Percentiles rank a stretch among this genome's conserved stretches.
These are phyloP conservation scores for Uria aalge DNA, from an alignment of 2,113 vertebrate species.

Conservation along the genomic window DNA sequence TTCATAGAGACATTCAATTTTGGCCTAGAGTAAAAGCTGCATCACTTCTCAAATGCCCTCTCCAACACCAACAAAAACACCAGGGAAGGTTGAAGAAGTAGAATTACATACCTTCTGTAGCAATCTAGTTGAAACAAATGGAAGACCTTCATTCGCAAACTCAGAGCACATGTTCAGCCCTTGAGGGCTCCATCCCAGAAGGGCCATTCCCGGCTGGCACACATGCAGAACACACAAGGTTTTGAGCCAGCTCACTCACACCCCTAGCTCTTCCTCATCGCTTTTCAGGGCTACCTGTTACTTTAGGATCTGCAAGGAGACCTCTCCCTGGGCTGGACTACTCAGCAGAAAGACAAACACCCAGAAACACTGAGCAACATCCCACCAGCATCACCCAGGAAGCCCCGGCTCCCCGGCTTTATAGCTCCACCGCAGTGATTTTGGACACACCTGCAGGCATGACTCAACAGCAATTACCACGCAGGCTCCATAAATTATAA, in stretches of 20 bases:
- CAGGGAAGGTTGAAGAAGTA: not conserved
- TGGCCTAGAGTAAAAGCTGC: not conserved
- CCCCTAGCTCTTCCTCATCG: accelerated
- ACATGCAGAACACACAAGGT: accelerated
- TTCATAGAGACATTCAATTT: not conserved
- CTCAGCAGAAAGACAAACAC: not conserved
- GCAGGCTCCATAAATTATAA: not conserved
- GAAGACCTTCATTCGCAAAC: not conserved
- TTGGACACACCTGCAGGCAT: not conserved
- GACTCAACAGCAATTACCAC: not conserved
- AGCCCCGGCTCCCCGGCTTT: not conserved
- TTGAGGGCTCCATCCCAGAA: not conserved
- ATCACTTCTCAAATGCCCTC: not conserved
- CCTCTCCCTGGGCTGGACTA: not conserved
- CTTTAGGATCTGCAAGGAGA: accelerated
- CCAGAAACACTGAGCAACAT: accelerated
- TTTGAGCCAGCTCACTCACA: accelerated
- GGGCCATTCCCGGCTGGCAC: not conserved
- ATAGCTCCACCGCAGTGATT: not conserved
- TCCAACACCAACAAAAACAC: not conserved
- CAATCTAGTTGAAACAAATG: not conserved
- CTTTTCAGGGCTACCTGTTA: accelerated
- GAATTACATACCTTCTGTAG: not conserved
- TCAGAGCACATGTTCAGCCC: accelerated
- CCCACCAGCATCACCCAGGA: not conserved